These are phyloP conservation scores for Heteromurus nitidus DNA, from an alignment of 2,888 invertebrate genomes.

Conservation along the genomic window DNA sequence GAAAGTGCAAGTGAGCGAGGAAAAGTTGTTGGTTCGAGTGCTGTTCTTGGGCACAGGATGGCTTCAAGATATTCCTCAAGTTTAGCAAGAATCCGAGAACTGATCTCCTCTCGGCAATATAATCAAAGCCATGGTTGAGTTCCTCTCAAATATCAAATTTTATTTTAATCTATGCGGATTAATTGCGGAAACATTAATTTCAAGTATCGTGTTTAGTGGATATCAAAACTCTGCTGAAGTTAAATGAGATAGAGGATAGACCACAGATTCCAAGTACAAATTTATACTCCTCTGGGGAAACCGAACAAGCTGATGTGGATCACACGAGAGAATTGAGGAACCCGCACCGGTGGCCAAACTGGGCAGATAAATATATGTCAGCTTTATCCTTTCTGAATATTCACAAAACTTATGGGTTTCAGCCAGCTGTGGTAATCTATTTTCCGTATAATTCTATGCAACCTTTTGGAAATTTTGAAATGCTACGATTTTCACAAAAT, in stretches of 20 bases:
- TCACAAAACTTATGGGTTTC: neutral
- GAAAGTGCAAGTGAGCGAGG: neutral
- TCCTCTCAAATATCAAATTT: neutral
- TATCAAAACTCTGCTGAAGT: neutral
- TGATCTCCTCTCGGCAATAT: neutral
- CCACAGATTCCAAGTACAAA: neutral
- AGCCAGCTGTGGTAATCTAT: neutral
- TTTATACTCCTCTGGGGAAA: neutral
- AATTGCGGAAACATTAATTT: neutral
- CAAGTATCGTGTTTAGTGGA: neutral
- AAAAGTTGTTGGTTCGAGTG: constrained; percentile 6
- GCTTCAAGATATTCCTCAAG: neutral
- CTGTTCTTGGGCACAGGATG: neutral
- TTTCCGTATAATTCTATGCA: neutral
- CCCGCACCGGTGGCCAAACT: neutral
- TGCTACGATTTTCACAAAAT: neutral
- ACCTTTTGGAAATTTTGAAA: too few species aligned
- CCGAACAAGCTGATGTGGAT: neutral
- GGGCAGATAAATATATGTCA: constrained; percentile 11
- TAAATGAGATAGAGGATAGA: neutral
- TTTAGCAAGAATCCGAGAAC: neutral
- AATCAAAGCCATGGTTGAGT: neutral
- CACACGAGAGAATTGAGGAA: neutral
- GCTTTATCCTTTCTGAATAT: neutral
- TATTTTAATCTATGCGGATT: too few species aligned